These are phyloP conservation scores for Pseudomyrmex sp. DNA, from an alignment of 1,140 invertebrate species.

Conservation along the genomic window DNA sequence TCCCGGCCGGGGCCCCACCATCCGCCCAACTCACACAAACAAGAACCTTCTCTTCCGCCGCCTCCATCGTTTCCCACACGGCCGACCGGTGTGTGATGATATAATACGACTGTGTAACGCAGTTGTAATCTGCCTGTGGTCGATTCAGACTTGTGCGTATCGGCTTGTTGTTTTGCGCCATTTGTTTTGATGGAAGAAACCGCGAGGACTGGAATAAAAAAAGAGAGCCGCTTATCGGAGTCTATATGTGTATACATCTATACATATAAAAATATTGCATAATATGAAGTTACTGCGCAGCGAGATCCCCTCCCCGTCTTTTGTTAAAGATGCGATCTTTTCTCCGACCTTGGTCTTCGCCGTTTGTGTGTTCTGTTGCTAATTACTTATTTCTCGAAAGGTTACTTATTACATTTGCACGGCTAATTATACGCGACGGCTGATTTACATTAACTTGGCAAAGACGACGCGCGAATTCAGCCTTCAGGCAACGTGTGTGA, in stretches of 20 bases:
- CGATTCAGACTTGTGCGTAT: background rate
- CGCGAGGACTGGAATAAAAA: background rate
- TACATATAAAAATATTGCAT: no score
- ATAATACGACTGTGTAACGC: slow-evolving; percentile 40
- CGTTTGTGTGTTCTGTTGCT: background rate
- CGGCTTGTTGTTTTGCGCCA: background rate
- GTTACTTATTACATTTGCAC: background rate
- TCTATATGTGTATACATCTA: background rate
- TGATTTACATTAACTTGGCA: background rate
- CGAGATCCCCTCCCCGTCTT: background rate
- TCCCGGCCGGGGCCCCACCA: slow-evolving; percentile 74
- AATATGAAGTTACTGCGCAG: background rate
- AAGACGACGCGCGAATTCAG: no score
- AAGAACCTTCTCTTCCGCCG: background rate
- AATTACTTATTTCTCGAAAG: background rate
- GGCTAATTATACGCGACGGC: background rate
- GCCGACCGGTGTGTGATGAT: slow-evolving; percentile 47
- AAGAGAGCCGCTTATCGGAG: background rate
- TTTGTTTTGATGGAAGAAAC: background rate
- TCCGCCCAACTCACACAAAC: slow-evolving; percentile 33
- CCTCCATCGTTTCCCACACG: slow-evolving; percentile 17
- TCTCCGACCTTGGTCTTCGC: background rate
- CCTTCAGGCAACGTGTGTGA: background rate
- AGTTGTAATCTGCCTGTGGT: slow-evolving; percentile 4
- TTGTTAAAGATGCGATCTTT: no score